These are phyloP conservation scores for Caretta caretta DNA, from an alignment of 2,113 vertebrate species.

Conservation along the genomic window DNA sequence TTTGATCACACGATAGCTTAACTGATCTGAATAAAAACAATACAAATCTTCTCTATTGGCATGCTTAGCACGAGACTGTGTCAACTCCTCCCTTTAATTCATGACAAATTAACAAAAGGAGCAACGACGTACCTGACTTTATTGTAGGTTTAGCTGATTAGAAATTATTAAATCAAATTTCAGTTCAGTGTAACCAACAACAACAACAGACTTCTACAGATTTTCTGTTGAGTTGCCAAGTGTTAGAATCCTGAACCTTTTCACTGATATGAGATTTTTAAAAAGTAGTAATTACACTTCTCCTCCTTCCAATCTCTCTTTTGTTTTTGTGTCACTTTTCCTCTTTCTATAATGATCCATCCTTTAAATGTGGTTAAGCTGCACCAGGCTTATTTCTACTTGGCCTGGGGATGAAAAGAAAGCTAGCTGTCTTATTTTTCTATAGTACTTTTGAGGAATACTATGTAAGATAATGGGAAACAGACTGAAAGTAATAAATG, in stretches of 20 bases:
- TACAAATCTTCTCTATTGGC: background rate
- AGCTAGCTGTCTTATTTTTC: background rate
- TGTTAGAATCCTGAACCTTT: background rate
- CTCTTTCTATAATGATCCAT: background rate
- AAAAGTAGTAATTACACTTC: background rate
- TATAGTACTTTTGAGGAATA: background rate
- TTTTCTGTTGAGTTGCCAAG: background rate
- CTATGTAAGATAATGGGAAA: background rate
- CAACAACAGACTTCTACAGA: background rate
- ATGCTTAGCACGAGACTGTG: background rate
- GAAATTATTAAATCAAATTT: constrained; percentile 16
- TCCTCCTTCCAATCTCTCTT: background rate
- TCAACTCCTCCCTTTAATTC: background rate
- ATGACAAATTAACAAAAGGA: background rate
- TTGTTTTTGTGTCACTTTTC: background rate
- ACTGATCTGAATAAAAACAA: background rate
- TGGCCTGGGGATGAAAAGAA: background rate
- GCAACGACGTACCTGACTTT: background rate
- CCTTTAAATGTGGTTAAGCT: background rate
- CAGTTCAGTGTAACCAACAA: background rate
- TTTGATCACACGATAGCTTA: background rate
- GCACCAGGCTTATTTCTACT: background rate
- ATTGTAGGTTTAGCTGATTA: background rate
- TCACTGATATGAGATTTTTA: background rate
- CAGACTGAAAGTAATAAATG: constrained; percentile 16